phyloP scores from a whole-genome alignment of 2,113 vertebrate species.

The Eonycteris spelaea region DNA sequence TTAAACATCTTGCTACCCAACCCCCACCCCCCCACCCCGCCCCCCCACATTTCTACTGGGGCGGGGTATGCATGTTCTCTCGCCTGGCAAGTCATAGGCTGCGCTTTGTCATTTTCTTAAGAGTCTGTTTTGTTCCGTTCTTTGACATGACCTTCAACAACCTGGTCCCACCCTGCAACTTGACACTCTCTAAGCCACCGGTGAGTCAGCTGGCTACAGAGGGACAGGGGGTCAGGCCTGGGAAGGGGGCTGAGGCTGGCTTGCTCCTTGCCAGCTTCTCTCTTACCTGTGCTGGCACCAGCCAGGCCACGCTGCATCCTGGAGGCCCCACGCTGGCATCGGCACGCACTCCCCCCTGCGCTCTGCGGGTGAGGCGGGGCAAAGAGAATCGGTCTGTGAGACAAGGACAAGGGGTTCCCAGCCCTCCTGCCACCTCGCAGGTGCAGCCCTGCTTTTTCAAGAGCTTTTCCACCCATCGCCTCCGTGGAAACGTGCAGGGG shows the following conservation, averaged over 20 bases:
- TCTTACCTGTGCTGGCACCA: conserved; percentile 35
- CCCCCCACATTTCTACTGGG: not conserved
- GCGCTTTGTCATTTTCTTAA: not conserved
- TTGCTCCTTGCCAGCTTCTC: not conserved
- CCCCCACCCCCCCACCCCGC: not conserved
- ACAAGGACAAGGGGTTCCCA: not conserved
- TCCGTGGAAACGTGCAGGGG: not conserved
- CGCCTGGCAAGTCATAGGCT: not conserved
- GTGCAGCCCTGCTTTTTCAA: not conserved
- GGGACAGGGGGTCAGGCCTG: fast-evolving
- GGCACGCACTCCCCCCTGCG: not conserved
- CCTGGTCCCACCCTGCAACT: not conserved
- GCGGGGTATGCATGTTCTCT: fast-evolving
- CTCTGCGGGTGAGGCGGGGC: not conserved
- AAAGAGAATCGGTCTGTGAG: not conserved
- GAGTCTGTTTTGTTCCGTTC: not conserved
- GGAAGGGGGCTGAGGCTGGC: fast-evolving
- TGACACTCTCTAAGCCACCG: not conserved
- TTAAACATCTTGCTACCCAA: too few species aligned
- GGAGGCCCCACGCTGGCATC: not conserved
- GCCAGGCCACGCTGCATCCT: conserved; percentile 28
- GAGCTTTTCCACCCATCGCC: not conserved
- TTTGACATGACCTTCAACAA: not conserved
- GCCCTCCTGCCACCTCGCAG: not conserved
- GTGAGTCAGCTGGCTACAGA: not conserved